Percentiles rank a stretch among this genome's conserved stretches.
These are phyloP conservation scores for Eunapius fragilis DNA, from an alignment of 37 sponge, comb jelly and placozoan genomes.

Conservation along the genomic window DNA sequence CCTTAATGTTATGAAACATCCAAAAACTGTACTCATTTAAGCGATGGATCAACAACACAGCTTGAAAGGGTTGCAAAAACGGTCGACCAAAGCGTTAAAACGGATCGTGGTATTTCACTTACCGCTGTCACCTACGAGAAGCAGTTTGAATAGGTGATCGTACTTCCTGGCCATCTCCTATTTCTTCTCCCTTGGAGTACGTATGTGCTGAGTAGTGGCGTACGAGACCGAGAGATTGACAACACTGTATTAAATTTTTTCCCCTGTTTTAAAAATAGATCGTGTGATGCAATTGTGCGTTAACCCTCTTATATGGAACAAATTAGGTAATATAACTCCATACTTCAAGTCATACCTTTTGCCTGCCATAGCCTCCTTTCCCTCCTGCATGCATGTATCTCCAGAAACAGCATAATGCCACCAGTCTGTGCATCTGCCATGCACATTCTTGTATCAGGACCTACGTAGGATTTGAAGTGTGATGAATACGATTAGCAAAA, in stretches of 20 bases:
- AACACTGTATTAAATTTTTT: not conserved
- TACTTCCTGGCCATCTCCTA: constrained; percentile 93
- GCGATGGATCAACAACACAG: not conserved
- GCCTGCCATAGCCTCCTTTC: not conserved
- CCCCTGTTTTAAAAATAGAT: not conserved
- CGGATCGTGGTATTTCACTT: too few species aligned
- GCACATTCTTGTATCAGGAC: too few species aligned
- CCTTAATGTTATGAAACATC: too few species aligned
- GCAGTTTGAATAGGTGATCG: constrained; percentile 98
- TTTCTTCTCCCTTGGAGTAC: constrained; percentile 1
- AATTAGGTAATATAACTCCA: too few species aligned
- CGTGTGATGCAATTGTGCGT: not conserved
- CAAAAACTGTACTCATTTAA: too few species aligned
- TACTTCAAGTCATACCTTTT: too few species aligned
- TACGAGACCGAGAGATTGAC: not conserved
- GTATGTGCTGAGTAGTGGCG: not conserved
- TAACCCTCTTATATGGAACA: too few species aligned
- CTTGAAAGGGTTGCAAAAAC: not conserved
- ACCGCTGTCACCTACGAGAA: constrained; percentile 99
- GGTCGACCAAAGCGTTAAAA: constrained; percentile 24
- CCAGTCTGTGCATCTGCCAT: not conserved
- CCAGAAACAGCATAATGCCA: not conserved
- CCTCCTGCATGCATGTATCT: not conserved
- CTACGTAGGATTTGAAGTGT: too few species aligned
- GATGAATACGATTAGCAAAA: too few species aligned